Evolutionary conservation across 1,140 invertebrate genomes (phyloP), one percentile per base, ranked within the genome.

Genomic region (Drosophila pseudoobscura): DNA sequence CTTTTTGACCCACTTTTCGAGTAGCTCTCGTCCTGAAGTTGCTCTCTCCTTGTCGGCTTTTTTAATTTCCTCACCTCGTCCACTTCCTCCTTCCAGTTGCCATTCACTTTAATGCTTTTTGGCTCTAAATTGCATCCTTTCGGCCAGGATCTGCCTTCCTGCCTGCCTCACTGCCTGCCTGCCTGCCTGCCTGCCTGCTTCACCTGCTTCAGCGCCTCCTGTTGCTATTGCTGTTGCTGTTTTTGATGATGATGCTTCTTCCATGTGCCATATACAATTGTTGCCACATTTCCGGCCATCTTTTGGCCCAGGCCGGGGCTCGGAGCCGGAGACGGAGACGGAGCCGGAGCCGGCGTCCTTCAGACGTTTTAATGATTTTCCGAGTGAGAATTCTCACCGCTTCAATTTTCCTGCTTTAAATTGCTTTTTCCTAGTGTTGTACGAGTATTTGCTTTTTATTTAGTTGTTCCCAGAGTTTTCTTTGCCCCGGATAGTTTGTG

Each of bases 351-450:
- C 60, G 45, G 62, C 71, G 59, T 78, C 79, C 78, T 78, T 80
- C 74, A 87, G 82, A 87, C 82, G 46, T 66, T 80, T 80, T 85
- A 87, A 85, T 87, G 82, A 85, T 85, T 85, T 85, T 87, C 74
- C 65, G 65, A 87, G 82, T 78, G 74, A 80, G 69, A 70, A 75
- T 85, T 77, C 70, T 62, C 49, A 22, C 53, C 51, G 13, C 24
- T 60, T 60, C 76, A 82, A 74, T 73, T 80, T 80, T 76, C 47
- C 72, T 71, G 64, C 63, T 74, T 85, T 85, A 85, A 85, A 87
- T 85, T 87, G 74, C 83, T 85, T 80, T 78, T 69, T 51, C 45
- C 39, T 45, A 22, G 39, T 55, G 47, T 39, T 55, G 2, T 13
- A 13, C 11, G 35, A 39, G 35, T 13, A 64, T 87, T 85, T 59